These are phyloP conservation scores for Periophthalmus magnuspinnatus DNA, from an alignment of 2,797 vertebrate species.

Conservation along the genomic window DNA sequence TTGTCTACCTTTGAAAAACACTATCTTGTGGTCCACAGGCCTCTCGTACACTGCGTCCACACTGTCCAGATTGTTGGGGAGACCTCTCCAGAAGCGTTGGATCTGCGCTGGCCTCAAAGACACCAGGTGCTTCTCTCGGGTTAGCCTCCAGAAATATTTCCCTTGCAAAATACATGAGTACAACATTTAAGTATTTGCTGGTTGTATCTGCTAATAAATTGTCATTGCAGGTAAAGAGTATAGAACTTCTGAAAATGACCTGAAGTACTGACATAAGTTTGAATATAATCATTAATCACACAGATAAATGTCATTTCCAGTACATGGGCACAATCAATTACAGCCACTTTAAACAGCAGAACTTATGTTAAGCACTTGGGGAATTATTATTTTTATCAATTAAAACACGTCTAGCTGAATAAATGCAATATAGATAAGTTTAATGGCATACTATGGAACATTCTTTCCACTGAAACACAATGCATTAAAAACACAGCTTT, in stretches of 20 bases:
- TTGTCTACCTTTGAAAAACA: constrained; percentile 93
- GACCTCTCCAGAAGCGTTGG: constrained; percentile 94
- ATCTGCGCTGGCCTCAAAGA: constrained; percentile 91
- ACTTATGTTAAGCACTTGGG: too few species aligned
- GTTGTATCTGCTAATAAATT: neutral
- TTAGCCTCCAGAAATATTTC: constrained; percentile 94
- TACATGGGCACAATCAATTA: too few species aligned
- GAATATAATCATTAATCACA: neutral
- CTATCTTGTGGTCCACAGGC: constrained; percentile 90
- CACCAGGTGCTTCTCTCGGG: constrained; percentile 92
- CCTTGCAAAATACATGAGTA: constrained; percentile 65
- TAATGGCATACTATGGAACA: too few species aligned
- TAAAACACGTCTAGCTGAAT: too few species aligned
- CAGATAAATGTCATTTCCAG: too few species aligned
- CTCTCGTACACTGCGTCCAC: constrained; percentile 93
- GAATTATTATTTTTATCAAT: too few species aligned
- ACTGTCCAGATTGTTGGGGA: constrained; percentile 87
- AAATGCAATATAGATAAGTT: too few species aligned
- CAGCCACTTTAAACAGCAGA: too few species aligned
- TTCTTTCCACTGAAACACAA: too few species aligned
- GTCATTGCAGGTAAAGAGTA: neutral
- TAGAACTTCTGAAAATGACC: neutral
- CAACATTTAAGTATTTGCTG: neutral
- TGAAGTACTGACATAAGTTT: neutral
- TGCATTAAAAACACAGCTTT: too few species aligned